Evolutionary conservation across 2,888 invertebrate species (phyloP).

Genomic region (Coleophora deauratella): DNA sequence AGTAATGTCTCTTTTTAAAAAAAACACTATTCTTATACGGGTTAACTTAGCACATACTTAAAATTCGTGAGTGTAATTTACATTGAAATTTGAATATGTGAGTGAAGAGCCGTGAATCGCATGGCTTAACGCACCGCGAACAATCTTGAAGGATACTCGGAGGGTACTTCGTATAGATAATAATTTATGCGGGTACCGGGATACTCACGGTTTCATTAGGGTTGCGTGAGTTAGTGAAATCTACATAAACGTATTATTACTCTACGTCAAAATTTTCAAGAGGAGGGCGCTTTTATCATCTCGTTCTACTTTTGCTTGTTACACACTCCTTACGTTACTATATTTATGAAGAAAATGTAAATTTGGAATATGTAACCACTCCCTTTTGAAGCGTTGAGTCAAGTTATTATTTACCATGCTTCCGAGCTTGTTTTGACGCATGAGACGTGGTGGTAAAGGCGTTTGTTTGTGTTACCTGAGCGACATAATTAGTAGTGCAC

Average conservation of each 20-base stretch:
- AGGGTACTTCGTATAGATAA: constrained; percentile 21
- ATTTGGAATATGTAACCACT: neutral
- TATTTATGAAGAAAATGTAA: neutral
- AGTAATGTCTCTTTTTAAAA: too few relatives aligned
- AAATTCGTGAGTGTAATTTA: constrained; percentile 6
- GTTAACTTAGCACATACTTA: neutral
- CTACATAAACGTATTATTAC: constrained; percentile 56
- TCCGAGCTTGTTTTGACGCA: too few relatives aligned
- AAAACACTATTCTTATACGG: too few relatives aligned
- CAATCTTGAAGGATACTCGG: neutral
- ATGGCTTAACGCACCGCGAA: neutral
- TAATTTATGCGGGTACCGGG: constrained; percentile 40
- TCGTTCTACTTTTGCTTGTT: neutral
- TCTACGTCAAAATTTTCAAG: constrained; percentile 37
- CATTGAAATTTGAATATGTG: constrained; percentile 18
- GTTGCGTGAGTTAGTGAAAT: constrained; percentile 51
- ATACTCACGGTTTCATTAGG: constrained; percentile 53
- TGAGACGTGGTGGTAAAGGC: too few relatives aligned
- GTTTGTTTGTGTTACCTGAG: too few relatives aligned
- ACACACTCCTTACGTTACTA: neutral
- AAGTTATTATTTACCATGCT: too few relatives aligned
- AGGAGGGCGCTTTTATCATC: constrained; percentile 7
- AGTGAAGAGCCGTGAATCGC: neutral
- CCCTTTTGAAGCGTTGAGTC: too few relatives aligned
- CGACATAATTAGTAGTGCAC: too few relatives aligned